Evolutionary conservation across 1,140 invertebrate species (phyloP).

Genomic region (Lordiphosa stackelbergi): DNA sequence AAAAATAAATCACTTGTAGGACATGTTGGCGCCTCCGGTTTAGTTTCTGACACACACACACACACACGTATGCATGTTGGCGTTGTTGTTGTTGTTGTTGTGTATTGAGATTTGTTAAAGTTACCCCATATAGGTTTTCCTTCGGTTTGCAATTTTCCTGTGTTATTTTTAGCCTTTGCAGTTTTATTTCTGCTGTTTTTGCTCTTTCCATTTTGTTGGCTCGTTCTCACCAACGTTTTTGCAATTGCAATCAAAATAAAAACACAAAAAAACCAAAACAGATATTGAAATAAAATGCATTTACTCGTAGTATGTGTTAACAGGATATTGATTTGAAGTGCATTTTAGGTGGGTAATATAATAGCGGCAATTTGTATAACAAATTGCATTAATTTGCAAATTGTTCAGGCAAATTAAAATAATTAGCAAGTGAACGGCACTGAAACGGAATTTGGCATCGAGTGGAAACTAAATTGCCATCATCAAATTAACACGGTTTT

Average conservation of each 20-base stretch:
- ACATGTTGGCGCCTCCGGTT: conserved; percentile 75
- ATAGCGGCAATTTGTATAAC: conserved; percentile 2
- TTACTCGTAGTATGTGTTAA: conserved; percentile 16
- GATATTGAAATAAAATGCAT: conserved; percentile 7
- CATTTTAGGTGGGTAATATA: no score
- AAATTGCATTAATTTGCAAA: conserved; percentile 9
- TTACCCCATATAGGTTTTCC: conserved; percentile 52
- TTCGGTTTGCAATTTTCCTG: conserved; percentile 17
- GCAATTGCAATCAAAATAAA: neutral
- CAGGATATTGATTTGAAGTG: conserved; percentile 26
- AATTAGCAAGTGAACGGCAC: no score
- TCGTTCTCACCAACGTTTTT: neutral
- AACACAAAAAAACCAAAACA: neutral
- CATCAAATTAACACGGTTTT: no score
- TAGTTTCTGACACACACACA: conserved; percentile 44
- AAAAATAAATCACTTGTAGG: conserved; percentile 76
- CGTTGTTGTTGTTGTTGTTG: conserved; percentile 34
- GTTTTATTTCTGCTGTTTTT: conserved; percentile 16
- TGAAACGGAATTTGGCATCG: no score
- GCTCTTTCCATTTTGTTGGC: conserved; percentile 21
- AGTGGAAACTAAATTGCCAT: no score
- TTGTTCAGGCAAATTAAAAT: conserved; percentile 1
- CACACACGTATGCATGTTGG: conserved; percentile 15
- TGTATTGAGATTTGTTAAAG: conserved; percentile 66
- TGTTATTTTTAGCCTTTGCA: conserved; percentile 38